Percentiles rank a stretch among this genome's conserved stretches.
These are phyloP conservation scores for Rattus norvegicus DNA, from an alignment of 2,113 vertebrate species.

Conservation along the genomic window GRCr8 NC_086039.1:113795001-113795500, in stretches of 20 bases:
- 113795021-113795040: background rate
- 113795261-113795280: background rate
- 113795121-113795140: background rate
- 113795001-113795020: background rate
- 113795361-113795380: background rate
- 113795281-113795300: background rate
- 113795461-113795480: slow-evolving; percentile 6
- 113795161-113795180: background rate
- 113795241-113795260: background rate
- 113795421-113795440: background rate
- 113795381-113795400: background rate
- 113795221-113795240: background rate
- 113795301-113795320: background rate
- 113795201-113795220: background rate
- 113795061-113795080: background rate
- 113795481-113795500: background rate
- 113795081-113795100: background rate
- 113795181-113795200: background rate
- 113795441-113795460: background rate
- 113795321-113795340: background rate
- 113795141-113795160: background rate
- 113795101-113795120: background rate
- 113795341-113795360: background rate
- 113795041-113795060: background rate
- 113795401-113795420: background rate